Evolutionary conservation across 2,888 invertebrate genomes (phyloP).

Genomic region (Leuctra nigra): DNA sequence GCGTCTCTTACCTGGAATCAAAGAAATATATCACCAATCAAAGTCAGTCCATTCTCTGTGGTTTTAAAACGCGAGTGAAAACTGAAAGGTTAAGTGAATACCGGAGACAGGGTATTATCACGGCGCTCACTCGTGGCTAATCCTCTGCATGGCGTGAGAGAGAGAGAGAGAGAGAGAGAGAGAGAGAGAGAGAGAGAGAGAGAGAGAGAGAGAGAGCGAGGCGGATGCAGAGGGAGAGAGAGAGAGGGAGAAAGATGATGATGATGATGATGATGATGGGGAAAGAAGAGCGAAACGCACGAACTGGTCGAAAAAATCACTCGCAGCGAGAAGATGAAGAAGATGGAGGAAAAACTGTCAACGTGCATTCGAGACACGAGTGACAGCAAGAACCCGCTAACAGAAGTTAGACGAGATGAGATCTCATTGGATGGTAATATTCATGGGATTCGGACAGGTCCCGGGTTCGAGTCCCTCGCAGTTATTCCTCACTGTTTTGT

Average conservation of each 20-base stretch:
- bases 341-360: too few relatives aligned
- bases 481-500: too few relatives aligned
- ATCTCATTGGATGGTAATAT: too few relatives aligned
- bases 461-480: too few relatives aligned
- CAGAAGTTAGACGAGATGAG: too few relatives aligned
- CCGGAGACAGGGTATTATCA: neutral
- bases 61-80: neutral
- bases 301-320: too few relatives aligned
- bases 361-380: too few relatives aligned
- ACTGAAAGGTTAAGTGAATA: conserved; percentile 4
- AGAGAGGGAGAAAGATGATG: neutral
- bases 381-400: too few relatives aligned
- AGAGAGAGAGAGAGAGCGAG: neutral
- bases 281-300: neutral
- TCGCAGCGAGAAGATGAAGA: too few relatives aligned
- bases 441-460: too few relatives aligned
- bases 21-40: conserved; percentile 12
- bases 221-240: neutral
- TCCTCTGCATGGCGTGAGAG: too few relatives aligned
- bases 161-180: neutral
- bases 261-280: neutral
- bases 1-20: conserved; percentile 11
- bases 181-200: neutral
- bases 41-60: conserved; percentile 1
- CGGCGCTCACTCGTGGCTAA: too few relatives aligned